Evolutionary conservation across 2,888 invertebrate genomes (phyloP).

Genomic region (Mellilla xanthometata): DNA sequence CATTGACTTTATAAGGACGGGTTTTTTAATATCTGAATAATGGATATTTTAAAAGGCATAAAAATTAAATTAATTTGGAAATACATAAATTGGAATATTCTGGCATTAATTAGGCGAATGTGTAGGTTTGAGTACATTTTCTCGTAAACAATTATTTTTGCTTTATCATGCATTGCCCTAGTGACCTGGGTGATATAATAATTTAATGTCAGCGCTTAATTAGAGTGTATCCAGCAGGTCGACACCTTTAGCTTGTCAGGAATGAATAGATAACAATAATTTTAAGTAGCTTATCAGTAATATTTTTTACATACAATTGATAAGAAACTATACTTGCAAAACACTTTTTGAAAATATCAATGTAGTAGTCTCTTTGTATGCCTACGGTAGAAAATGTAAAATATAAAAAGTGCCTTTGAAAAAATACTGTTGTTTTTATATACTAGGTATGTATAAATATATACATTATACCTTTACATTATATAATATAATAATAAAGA

Average conservation of each 20-base stretch:
- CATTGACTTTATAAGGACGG: neutral
- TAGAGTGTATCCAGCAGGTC: slow-evolving; percentile 10
- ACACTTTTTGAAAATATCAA: too few relatives aligned
- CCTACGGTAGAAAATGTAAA: too few relatives aligned
- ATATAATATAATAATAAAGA: too few relatives aligned
- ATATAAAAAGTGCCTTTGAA: too few relatives aligned
- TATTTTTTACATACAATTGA: too few relatives aligned
- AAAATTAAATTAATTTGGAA: slow-evolving; percentile 1
- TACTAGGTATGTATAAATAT: too few relatives aligned
- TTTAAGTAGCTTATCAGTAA: too few relatives aligned
- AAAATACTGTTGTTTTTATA: too few relatives aligned
- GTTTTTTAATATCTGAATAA: slow-evolving; percentile 6
- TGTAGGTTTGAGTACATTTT: slow-evolving; percentile 2
- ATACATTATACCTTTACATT: too few relatives aligned
- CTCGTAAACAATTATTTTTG: slow-evolving; percentile 6
- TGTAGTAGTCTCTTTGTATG: too few relatives aligned
- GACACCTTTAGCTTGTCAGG: slow-evolving; percentile 3
- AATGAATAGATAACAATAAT: neutral
- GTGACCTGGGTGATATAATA: slow-evolving; percentile 13
- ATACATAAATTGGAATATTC: neutral
- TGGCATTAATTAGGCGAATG: slow-evolving; percentile 8
- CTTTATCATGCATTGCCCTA: slow-evolving; percentile 10
- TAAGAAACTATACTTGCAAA: too few relatives aligned
- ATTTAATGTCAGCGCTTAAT: slow-evolving; percentile 13
- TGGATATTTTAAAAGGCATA: slow-evolving; percentile 2